These are phyloP conservation scores for Brachystomella parvula DNA, from an alignment of 1,140 invertebrate species.

Conservation along the genomic window DNA sequence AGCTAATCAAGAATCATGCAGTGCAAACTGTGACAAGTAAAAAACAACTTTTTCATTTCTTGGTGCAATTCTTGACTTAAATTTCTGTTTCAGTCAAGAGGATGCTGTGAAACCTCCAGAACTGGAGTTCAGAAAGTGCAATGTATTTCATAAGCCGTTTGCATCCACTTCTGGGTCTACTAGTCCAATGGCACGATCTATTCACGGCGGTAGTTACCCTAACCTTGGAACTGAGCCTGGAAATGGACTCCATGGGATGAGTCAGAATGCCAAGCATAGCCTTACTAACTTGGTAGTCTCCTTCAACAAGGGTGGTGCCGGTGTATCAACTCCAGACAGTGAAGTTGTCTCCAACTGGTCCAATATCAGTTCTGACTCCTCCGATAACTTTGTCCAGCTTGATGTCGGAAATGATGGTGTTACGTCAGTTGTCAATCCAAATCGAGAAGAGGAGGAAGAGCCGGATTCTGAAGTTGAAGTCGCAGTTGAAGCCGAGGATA, in stretches of 20 bases:
- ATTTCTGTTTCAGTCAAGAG: background rate
- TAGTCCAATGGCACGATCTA: conserved; percentile 8
- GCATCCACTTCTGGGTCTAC: conserved; percentile 11
- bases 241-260: conserved; percentile 11
- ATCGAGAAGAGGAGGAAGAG: conserved; percentile 24
- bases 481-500: conserved; percentile 75
- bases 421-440: background rate
- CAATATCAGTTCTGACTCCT: conserved; percentile 29
- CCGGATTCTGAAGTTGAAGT: conserved; percentile 55
- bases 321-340: conserved; percentile 34
- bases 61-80: background rate
- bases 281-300: conserved; percentile 21
- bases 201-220: conserved; percentile 6
- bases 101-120: background rate
- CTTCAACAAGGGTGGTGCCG: conserved; percentile 29
- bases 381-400: conserved; percentile 32
- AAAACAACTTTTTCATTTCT: background rate
- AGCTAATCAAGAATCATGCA: conserved; percentile 11
- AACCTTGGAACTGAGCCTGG: background rate
- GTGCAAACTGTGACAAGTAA: background rate
- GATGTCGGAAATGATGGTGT: conserved; percentile 15
- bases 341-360: conserved; percentile 34
- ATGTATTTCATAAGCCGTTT: background rate
- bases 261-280: conserved; percentile 20
- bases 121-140: background rate